Percentiles rank a stretch among this genome's conserved stretches.
phyloP scores from a whole-genome alignment of 2,113 vertebrate genomes.

The Sinocyclocheilus maitianheensis region DNA sequence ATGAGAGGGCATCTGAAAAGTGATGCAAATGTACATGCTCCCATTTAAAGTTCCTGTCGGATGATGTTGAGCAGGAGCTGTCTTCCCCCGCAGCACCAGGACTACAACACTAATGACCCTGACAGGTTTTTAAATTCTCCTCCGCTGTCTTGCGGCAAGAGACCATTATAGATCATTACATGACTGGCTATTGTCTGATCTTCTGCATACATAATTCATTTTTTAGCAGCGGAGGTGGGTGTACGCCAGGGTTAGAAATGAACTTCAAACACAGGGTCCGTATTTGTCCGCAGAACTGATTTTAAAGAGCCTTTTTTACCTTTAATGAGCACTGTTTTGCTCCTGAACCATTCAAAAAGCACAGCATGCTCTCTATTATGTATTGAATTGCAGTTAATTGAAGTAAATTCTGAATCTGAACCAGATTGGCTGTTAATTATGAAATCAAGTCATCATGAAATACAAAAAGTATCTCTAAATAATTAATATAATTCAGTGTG shows the following conservation, averaged over 20 bases:
- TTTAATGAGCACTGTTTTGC: not conserved
- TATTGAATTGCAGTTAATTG: not conserved
- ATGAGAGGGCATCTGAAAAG: slow-evolving; percentile 51
- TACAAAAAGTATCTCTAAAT: not conserved
- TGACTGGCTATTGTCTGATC: slow-evolving; percentile 28
- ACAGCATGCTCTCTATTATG: not conserved
- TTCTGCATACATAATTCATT: slow-evolving; percentile 1
- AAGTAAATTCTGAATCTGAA: not conserved
- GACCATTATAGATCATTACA: slow-evolving; percentile 12
- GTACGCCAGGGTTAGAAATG: not conserved
- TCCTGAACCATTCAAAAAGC: not conserved
- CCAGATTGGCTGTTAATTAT: not conserved
- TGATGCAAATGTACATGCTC: not conserved
- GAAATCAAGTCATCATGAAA: not conserved
- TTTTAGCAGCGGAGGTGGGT: slow-evolving; percentile 31
- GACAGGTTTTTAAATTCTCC: slow-evolving; percentile 8
- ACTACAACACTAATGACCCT: slow-evolving; percentile 29
- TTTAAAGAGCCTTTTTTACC: slow-evolving; percentile 4
- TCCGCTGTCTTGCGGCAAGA: slow-evolving; percentile 11
- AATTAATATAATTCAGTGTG: not conserved
- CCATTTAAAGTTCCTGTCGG: slow-evolving; percentile 17
- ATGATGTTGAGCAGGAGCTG: slow-evolving; percentile 6
- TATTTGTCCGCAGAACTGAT: slow-evolving; percentile 1
- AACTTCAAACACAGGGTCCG: not conserved
- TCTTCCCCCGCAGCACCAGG: slow-evolving; percentile 30